Evolutionary conservation across 2,888 invertebrate species (phyloP), one percentile per base, ranked within the genome.

Genomic region (Agapostemon virescens): DNA sequence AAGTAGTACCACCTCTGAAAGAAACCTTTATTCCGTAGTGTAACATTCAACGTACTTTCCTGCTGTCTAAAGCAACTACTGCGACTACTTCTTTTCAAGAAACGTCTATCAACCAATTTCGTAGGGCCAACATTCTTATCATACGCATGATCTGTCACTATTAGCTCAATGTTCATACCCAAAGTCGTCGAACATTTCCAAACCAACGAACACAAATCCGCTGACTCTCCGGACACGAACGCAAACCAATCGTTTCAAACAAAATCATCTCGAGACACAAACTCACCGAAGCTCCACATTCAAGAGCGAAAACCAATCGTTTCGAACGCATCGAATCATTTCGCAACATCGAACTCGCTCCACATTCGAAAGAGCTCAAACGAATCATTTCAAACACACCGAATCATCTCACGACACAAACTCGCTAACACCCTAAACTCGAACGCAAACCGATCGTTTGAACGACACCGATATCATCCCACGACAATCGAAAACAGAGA

Each of bases 81-180:
- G 55, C 49, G n/a, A 55, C 55, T 15, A 26, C 15, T 55, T 55
- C 23, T 23, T 26, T 55, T 55, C 42, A 61, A 70, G 66, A 70
- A 80, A 71, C 63, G 71, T 70, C 66, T n/a, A n/a, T 76, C 73
- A 36, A 72, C 69, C 66, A 81, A 69, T 69, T 76, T 69, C 76
- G 66, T 79, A 73, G 58, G 69, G 76, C 69, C 52, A 58, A 52
- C 70, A 78, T 74, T 81, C 66, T 78, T 76, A 79, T 70, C 70
- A 82, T 70, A 74, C 81, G 85, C 85, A 85, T 85, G 86, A 86
- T 79, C 81, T 73, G 79, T 84, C 74, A 73, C 71, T 82, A 64
- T 82, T 76, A 82, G 71, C 74, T 81, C 71, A 38, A 23, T 81
- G 81, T 81, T 61, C 66, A 70, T 67, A 61, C 49, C 1, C 11